These are phyloP conservation scores for Ennomos quercinarius DNA, from an alignment of 2,888 invertebrate genomes.

Conservation along the genomic window DNA sequence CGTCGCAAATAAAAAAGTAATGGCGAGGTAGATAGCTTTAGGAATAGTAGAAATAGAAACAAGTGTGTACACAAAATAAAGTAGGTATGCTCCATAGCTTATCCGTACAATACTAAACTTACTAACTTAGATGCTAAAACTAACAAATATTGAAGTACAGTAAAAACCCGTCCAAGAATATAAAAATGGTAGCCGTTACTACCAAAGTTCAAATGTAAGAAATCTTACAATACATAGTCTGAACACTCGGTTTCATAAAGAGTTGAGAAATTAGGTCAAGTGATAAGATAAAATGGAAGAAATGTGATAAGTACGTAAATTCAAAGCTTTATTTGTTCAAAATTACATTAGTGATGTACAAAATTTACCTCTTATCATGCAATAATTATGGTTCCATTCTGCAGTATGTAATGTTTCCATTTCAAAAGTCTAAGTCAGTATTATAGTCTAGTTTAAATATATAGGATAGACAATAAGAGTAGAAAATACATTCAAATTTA, in stretches of 20 bases:
- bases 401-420: too few species aligned
- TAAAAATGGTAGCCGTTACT: slow-evolving; percentile 18
- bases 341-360: too few species aligned
- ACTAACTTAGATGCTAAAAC: slow-evolving; percentile 10
- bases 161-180: slow-evolving; percentile 34
- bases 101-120: slow-evolving; percentile 9
- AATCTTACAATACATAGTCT: slow-evolving; percentile 1
- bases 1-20: not conserved
- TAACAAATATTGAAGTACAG: slow-evolving; percentile 7
- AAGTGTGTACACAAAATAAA: slow-evolving; percentile 5
- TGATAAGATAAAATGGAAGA: not conserved
- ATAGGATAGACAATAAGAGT: slow-evolving; percentile 5
- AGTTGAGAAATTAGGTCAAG: slow-evolving; percentile 1
- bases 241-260: slow-evolving; percentile 8
- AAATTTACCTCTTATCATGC: too few species aligned
- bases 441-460: not conserved
- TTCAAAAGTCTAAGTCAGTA: too few species aligned
- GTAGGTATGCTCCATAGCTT: slow-evolving; percentile 2
- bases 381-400: too few species aligned
- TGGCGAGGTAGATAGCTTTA: slow-evolving; percentile 19
- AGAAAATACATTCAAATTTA: slow-evolving; percentile 11
- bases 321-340: too few species aligned
- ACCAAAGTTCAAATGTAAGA: slow-evolving; percentile 2
- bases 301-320: too few species aligned
- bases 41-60: slow-evolving; percentile 5